phyloP scores from a whole-genome alignment of 2,888 invertebrate species.

The Sphaeridia pumilis region DNA sequence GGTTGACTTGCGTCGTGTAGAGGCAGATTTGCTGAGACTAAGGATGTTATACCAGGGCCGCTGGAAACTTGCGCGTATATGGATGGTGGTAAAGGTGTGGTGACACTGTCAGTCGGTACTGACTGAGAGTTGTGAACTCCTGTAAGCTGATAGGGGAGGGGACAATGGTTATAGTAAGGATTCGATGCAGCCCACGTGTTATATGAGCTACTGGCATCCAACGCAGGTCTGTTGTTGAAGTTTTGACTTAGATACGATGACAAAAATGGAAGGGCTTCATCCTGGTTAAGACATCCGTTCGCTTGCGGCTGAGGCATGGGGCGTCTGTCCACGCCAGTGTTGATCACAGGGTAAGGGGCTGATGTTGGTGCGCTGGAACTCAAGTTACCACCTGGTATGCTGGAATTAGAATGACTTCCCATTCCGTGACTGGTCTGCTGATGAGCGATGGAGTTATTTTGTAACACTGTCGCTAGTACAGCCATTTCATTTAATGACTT shows the following conservation, averaged over 20 bases:
- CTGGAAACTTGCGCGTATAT: background rate
- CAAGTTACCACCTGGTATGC: background rate
- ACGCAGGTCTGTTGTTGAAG: background rate
- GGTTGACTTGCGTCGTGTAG: background rate
- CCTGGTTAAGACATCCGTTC: background rate
- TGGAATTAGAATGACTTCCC: background rate
- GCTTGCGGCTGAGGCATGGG: slow-evolving; percentile 1
- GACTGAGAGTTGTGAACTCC: background rate
- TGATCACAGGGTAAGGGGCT: slow-evolving; percentile 1
- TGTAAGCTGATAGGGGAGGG: background rate
- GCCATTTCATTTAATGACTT: slow-evolving; percentile 88
- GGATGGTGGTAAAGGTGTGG: background rate
- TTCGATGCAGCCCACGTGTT: background rate
- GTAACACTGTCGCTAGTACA: slow-evolving; percentile 66
- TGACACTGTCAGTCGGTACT: background rate
- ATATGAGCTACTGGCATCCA: background rate
- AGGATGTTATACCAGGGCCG: too few species aligned
- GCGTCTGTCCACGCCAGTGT: background rate
- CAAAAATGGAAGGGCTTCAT: background rate
- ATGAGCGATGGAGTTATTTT: slow-evolving; percentile 18
- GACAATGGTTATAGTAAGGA: background rate
- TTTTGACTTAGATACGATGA: slow-evolving; percentile 10
- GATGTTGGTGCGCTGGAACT: background rate
- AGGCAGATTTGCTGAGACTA: too few species aligned
- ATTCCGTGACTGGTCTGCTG: background rate